phyloP scores from a whole-genome alignment of 2,113 vertebrate genomes.

The Carlito syrichta region DNA sequence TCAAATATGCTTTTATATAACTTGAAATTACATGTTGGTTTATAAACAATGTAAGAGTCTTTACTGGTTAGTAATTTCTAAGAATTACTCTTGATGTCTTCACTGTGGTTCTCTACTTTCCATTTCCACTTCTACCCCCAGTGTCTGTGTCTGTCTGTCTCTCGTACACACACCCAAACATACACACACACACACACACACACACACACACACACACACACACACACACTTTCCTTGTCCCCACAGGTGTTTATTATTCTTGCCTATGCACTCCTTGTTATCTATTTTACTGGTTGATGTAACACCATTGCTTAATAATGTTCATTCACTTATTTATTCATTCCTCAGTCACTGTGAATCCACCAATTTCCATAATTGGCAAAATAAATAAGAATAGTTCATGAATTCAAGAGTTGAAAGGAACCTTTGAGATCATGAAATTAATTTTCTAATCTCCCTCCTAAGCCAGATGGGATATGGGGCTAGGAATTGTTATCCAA shows the following conservation, averaged over 20 bases:
- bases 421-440: background rate
- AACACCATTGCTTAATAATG: background rate
- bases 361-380: background rate
- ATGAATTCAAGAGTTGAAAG: background rate
- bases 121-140: background rate
- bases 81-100: background rate
- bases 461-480: background rate
- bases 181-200: too few relatives aligned
- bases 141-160: too few relatives aligned
- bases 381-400: background rate
- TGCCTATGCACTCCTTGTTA: background rate
- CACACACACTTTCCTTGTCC: background rate
- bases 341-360: background rate
- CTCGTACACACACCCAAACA: too few relatives aligned
- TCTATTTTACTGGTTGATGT: background rate
- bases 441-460: background rate
- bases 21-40: background rate
- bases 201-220: too few relatives aligned
- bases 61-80: background rate
- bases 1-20: background rate
- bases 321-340: background rate
- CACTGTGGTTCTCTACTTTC: background rate
- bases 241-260: background rate
- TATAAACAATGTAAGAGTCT: background rate
- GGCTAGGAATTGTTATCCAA: background rate